Conservation (phyloP, 1,140 invertebrate species). For the Forficula auricularia region DNA sequence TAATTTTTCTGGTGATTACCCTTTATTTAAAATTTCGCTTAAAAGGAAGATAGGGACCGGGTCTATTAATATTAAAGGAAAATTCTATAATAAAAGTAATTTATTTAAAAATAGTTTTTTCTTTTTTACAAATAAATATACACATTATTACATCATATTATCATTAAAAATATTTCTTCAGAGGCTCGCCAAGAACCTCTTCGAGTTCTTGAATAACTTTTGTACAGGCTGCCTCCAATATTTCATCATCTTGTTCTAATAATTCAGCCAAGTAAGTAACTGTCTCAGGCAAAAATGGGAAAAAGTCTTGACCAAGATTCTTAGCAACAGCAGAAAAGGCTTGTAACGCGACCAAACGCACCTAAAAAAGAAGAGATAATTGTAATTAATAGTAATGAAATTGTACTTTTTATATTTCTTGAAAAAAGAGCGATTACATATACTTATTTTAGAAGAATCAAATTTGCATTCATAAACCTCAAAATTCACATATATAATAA, state of each 20-base stretch:
- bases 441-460: neutral
- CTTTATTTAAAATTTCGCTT: too few species aligned
- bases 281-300: slow-evolving; percentile 61
- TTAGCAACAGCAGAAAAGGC: slow-evolving; percentile 49
- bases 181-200: slow-evolving; percentile 60
- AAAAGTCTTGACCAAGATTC: slow-evolving; percentile 63
- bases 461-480: too few species aligned
- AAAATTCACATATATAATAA: too few species aligned
- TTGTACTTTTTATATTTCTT: neutral
- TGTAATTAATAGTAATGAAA: neutral
- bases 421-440: neutral
- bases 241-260: slow-evolving; percentile 62
- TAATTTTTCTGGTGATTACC: too few species aligned
- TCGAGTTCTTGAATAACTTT: slow-evolving; percentile 59
- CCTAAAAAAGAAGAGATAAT: slow-evolving; percentile 17
- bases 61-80: too few species aligned
- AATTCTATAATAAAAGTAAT: too few species aligned
- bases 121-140: too few species aligned
- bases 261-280: slow-evolving; percentile 69
- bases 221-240: slow-evolving; percentile 55
- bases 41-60: too few species aligned
- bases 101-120: too few species aligned
- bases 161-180: slow-evolving; percentile 68
- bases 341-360: slow-evolving; percentile 35
- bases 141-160: too few species aligned